Percentiles rank a stretch among this genome's conserved stretches.
Evolutionary conservation across 2,797 vertebrate species (phyloP).

Genomic region (Toxotes lorentzi): DNA sequence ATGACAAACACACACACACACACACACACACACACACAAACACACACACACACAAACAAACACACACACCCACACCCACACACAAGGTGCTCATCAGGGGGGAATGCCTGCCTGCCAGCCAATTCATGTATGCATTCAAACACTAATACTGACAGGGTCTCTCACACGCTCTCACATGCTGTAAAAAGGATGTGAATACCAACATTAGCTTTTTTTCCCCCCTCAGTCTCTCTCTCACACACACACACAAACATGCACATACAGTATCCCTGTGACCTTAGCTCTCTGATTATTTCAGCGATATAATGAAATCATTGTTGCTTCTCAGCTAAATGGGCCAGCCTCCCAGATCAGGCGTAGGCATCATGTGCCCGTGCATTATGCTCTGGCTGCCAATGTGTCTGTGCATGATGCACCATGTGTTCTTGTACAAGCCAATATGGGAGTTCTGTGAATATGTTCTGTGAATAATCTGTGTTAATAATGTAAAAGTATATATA

Average conservation of each 20-base stretch:
- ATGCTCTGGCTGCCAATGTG: slow-evolving; percentile 64
- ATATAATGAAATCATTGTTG: slow-evolving; percentile 82
- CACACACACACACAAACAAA: no score
- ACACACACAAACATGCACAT: not conserved
- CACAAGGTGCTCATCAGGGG: slow-evolving; percentile 11
- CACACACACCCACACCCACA: no score
- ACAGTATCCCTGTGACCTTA: slow-evolving; percentile 39
- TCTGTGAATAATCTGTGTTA: slow-evolving; percentile 22
- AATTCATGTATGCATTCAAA: slow-evolving; percentile 22
- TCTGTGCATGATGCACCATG: slow-evolving; percentile 61
- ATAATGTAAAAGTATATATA: slow-evolving; percentile 39
- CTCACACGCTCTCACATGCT: slow-evolving; percentile 2
- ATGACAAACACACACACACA: slow-evolving; percentile 7
- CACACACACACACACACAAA: not conserved
- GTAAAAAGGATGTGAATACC: slow-evolving; percentile 7
- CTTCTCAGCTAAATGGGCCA: slow-evolving; percentile 69
- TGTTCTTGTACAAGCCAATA: slow-evolving; percentile 39
- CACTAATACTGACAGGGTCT: not conserved
- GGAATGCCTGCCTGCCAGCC: slow-evolving; percentile 19
- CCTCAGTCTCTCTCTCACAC: not conserved
- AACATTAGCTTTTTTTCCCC: not conserved
- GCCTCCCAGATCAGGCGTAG: slow-evolving; percentile 66
- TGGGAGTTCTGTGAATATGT: slow-evolving; percentile 6
- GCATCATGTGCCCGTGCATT: slow-evolving; percentile 71
- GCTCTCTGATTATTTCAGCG: slow-evolving; percentile 63